These are phyloP conservation scores for Trypoxylon attenuatum DNA, from an alignment of 2,888 invertebrate species.

Conservation along the genomic window DNA sequence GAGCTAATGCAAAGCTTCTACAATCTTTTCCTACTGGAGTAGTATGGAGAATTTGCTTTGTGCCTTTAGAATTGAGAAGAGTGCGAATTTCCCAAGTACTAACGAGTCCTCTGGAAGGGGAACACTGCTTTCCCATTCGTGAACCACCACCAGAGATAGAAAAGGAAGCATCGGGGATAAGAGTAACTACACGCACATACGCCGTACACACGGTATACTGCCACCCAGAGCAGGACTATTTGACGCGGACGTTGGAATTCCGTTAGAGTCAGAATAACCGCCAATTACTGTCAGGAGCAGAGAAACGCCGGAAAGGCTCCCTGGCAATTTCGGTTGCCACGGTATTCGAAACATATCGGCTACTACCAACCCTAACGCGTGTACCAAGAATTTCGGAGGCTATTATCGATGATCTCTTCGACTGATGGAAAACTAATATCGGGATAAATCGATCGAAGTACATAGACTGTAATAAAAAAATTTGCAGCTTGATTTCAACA, in stretches of 20 bases:
- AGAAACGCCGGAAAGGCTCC: conserved; percentile 43
- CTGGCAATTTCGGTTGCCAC: conserved; percentile 48
- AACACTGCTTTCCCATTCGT: too few relatives aligned
- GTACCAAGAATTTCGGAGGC: conserved; percentile 19
- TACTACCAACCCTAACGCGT: conserved; percentile 22
- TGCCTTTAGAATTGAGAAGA: too few relatives aligned
- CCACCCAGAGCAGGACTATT: conserved; percentile 36
- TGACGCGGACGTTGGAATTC: conserved; percentile 58
- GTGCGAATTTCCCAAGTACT: too few relatives aligned
- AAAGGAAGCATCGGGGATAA: conserved; percentile 13
- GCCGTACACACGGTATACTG: too few relatives aligned
- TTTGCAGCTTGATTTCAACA: too few relatives aligned
- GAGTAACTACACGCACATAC: conserved; percentile 21
- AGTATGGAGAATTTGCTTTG: too few relatives aligned
- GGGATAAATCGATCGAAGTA: too few relatives aligned
- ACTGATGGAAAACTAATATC: too few relatives aligned
- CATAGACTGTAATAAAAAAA: too few relatives aligned
- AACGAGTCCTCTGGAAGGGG: not conserved
- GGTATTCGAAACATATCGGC: conserved; percentile 51
- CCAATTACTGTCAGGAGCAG: conserved; percentile 72
- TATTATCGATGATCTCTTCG: conserved; percentile 14
- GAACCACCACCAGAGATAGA: conserved; percentile 12
- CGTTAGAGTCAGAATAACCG: conserved; percentile 63
- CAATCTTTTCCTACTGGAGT: too few relatives aligned
- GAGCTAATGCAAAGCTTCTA: too few relatives aligned